These are phyloP conservation scores for Plectropomus leopardus DNA, from an alignment of 2,113 vertebrate species.

Conservation along the genomic window DNA sequence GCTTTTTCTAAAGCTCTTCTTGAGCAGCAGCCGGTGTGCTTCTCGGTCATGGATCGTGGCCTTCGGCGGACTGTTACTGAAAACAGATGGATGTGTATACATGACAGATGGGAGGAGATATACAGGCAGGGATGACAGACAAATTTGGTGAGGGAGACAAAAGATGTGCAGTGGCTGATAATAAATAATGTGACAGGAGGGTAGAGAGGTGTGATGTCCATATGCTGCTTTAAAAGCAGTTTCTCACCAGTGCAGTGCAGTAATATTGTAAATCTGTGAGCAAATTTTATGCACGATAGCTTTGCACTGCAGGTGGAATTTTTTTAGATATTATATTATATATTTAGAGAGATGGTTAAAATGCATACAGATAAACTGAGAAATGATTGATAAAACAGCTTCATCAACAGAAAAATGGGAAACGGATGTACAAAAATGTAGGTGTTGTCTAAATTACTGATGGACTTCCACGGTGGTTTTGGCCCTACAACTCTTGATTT, in stretches of 20 bases:
- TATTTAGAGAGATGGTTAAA: not conserved
- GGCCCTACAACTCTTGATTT: not conserved
- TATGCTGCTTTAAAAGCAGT: not conserved
- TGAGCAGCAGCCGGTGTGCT: slow-evolving; percentile 13
- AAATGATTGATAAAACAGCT: not conserved
- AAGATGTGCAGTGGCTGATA: slow-evolving; percentile 7
- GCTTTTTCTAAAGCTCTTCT: slow-evolving; percentile 35
- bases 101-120: not conserved
- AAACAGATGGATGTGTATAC: slow-evolving; percentile 34
- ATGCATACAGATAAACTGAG: not conserved
- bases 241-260: too few relatives aligned
- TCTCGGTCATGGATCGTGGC: not conserved
- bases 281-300: too few relatives aligned
- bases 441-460: not conserved
- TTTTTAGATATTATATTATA: not conserved
- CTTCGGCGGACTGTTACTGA: slow-evolving; percentile 20
- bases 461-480: not conserved
- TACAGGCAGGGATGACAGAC: slow-evolving; percentile 18
- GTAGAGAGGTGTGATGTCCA: not conserved
- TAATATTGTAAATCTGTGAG: too few relatives aligned
- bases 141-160: slow-evolving; percentile 32
- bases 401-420: not conserved
- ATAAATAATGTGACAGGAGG: not conserved
- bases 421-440: not conserved
- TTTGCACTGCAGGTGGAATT: too few relatives aligned